These are phyloP conservation scores for Malacoraja senta DNA, from an alignment of 2,797 vertebrate species.

Conservation along the genomic window DNA sequence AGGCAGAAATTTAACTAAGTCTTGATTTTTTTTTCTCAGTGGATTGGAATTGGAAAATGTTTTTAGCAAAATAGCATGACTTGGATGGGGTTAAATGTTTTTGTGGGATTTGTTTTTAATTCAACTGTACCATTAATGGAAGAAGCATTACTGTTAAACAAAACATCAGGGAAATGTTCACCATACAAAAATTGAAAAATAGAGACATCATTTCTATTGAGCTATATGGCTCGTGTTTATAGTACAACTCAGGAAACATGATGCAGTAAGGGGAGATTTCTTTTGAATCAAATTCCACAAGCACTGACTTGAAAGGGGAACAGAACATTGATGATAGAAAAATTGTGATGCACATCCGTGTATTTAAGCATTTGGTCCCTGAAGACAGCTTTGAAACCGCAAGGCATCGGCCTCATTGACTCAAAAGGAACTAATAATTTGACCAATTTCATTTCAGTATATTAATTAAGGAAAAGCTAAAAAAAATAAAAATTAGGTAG, in stretches of 20 bases:
- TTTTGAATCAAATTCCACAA: constrained; percentile 37
- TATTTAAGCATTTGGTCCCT: constrained; percentile 23
- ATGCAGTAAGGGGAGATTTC: constrained; percentile 33
- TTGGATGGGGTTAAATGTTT: constrained; percentile 35
- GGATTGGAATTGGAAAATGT: constrained; percentile 25
- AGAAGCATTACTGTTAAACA: background rate
- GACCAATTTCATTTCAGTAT: constrained; percentile 30
- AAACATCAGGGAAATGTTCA: constrained; percentile 36
- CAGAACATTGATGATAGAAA: constrained; percentile 23
- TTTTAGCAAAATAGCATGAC: constrained; percentile 33
- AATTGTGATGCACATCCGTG: background rate
- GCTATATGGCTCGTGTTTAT: constrained; percentile 18
- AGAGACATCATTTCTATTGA: constrained; percentile 25
- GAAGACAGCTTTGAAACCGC: constrained; percentile 14
- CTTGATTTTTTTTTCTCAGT: constrained; percentile 26
- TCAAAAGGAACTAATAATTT: constrained; percentile 23
- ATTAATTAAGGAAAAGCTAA: background rate
- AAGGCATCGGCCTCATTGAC: constrained; percentile 12
- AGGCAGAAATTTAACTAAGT: constrained; percentile 32
- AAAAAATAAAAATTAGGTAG: constrained; percentile 23
- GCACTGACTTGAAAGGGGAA: constrained; percentile 28
- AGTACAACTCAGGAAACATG: constrained; percentile 35
- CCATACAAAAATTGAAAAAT: constrained; percentile 18
- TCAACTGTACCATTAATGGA: constrained; percentile 17
- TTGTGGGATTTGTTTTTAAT: constrained; percentile 30